Base-by-base conservation (phyloP, 2,113 vertebrate genomes). In the Saccopteryx bilineata region DNA sequence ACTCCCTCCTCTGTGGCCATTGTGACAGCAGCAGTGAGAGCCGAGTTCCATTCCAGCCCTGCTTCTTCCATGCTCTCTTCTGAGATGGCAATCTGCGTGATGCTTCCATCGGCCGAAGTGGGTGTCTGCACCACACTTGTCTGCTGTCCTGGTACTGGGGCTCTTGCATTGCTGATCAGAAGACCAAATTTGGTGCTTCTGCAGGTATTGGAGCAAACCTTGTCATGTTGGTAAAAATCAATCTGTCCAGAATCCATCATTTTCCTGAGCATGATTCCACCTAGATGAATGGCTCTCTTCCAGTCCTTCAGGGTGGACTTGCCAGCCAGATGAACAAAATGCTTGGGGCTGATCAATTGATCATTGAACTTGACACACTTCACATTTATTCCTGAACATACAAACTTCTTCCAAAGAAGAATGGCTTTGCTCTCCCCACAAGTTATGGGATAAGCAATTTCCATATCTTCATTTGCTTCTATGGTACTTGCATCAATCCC, bases 231-330 rank as follows among this genome's bases (percentile, higher is more conserved):
- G 98, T 99, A 99, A 97, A 99, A 99, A 97, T 99, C 99, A 58
- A 99, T 99, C 97, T 99, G 99, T 74, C 99, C 99, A 0, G 99
- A 99, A 97, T 99, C 99, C 99, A 99, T 99, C 99, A 99, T 99
- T 98, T 99, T 99, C 98, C 99, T 99, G 96, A 99, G 99, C 99
- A 99, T 99, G 92, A 99, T 99, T 84, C 99, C 99, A 95, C 99
- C 99, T 5, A 99, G 98, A 91, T 99, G 99, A 98, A 99, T 99
- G 96, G 99, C 99, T 98, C 99, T 98, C 97, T 99, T 99, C 99
- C 99, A 99, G 96, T 99, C 99, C 98, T 99, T 99, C 87, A 99
- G 98, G 50, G 99, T 99, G 69, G 99, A 99, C 97, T 99, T 99
- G 61, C 99, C 99, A 96, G 99, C 99, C 98, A 99, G 98, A 97